Conservation (phyloP, 2,113 vertebrate genomes). For the Rutilus rutilus region DNA sequence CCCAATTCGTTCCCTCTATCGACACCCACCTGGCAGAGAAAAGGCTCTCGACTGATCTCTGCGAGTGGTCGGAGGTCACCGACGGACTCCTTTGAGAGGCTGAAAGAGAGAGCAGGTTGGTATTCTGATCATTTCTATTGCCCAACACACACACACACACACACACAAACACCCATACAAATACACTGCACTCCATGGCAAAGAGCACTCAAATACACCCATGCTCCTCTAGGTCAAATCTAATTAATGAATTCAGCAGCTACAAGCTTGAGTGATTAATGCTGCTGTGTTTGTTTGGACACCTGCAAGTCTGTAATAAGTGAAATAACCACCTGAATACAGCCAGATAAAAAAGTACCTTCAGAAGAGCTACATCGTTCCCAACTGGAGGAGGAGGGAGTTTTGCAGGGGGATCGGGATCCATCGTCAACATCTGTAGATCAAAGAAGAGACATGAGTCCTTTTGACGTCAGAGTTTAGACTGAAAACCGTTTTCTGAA, state of each 20-base stretch:
- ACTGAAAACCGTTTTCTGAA: not conserved
- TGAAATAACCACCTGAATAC: not conserved
- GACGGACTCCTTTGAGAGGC: slow-evolving; percentile 79
- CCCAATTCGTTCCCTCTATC: not conserved
- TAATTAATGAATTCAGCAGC: not conserved
- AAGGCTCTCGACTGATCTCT: slow-evolving; percentile 83
- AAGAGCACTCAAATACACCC: not conserved
- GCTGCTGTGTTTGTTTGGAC: slow-evolving; percentile 26
- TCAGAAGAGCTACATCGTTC: slow-evolving; percentile 76
- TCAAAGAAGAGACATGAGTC: not conserved
- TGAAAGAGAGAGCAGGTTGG: slow-evolving; percentile 67
- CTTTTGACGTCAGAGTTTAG: not conserved
- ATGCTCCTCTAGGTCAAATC: not conserved
- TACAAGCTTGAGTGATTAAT: not conserved
- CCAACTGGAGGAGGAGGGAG: slow-evolving; percentile 65
- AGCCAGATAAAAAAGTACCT: slow-evolving; percentile 67
- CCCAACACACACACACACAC: not conserved
- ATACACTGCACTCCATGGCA: not conserved
- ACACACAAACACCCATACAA: slow-evolving; percentile 26
- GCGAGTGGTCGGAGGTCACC: slow-evolving; percentile 80
- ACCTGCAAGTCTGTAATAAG: not conserved
- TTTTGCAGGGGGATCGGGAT: slow-evolving; percentile 67
- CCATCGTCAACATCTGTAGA: slow-evolving; percentile 75
- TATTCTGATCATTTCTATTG: not conserved
- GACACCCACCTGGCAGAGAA: slow-evolving; percentile 86